Conservation (phyloP, 2,113 vertebrate species). For the Marcusenius ussheri region DNA sequence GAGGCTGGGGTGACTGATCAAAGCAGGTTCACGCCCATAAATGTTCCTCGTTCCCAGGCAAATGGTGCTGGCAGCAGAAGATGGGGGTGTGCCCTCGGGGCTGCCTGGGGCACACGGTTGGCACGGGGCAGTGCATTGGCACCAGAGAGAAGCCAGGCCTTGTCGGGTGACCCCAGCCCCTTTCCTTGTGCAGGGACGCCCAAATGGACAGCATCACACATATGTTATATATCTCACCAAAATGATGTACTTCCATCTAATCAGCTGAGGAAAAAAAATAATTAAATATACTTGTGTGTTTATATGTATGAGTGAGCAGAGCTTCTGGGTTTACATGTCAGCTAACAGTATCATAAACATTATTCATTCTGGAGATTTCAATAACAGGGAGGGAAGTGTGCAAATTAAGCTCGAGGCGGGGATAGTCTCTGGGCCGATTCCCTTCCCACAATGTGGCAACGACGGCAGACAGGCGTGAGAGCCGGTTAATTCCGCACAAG, state of each 20-base stretch:
- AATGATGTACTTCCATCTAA: not conserved
- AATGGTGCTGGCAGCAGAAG: not conserved
- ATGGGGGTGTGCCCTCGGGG: not conserved
- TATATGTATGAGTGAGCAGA: not conserved
- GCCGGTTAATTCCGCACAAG: conserved; percentile 33
- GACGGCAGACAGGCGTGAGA: not conserved
- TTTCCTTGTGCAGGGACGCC: not conserved
- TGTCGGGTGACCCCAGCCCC: no score
- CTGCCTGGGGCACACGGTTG: not conserved
- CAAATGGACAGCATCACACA: not conserved
- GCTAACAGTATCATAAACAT: not conserved
- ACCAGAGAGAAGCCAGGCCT: not conserved
- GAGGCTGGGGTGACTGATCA: conserved; percentile 21
- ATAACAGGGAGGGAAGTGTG: not conserved
- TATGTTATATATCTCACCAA: not conserved
- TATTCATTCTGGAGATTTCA: not conserved
- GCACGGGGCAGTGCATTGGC: not conserved
- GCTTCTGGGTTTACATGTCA: not conserved
- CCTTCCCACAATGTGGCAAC: not conserved
- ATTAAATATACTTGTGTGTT: not conserved
- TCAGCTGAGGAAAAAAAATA: not conserved
- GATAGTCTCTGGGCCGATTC: not conserved
- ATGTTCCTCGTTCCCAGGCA: not conserved
- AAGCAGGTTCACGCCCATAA: not conserved
- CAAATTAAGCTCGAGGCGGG: not conserved